phyloP scores from a whole-genome alignment of 2,797 vertebrate species.

The Sebastes vulpes region DNA sequence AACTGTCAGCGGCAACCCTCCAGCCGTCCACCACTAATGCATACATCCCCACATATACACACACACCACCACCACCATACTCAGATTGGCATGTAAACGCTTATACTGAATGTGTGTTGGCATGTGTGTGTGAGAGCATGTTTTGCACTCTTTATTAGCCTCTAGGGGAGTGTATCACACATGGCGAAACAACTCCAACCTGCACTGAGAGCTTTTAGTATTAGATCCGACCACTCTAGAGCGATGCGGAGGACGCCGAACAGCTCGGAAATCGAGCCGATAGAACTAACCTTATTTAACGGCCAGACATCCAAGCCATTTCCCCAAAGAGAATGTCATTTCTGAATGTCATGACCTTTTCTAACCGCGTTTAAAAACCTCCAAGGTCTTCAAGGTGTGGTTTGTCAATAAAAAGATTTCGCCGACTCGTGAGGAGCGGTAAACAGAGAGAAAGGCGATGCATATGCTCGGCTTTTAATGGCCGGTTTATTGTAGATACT shows the following conservation, averaged over 20 bases:
- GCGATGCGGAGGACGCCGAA: constrained; percentile 38
- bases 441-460: constrained; percentile 32
- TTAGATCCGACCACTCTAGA: constrained; percentile 31
- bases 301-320: constrained; percentile 68
- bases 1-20: constrained; percentile 43
- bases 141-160: constrained; percentile 33
- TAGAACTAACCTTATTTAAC: constrained; percentile 78
- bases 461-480: constrained; percentile 48
- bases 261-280: constrained; percentile 64
- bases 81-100: neutral
- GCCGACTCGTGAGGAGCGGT: constrained; percentile 43
- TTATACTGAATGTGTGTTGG: constrained; percentile 4
- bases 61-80: neutral
- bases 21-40: constrained; percentile 41
- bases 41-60: constrained; percentile 8
- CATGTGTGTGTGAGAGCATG: constrained; percentile 6
- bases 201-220: constrained; percentile 26
- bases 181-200: constrained; percentile 22
- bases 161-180: constrained; percentile 14
- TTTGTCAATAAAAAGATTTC: constrained; percentile 77
- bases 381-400: constrained; percentile 78
- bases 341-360: constrained; percentile 86
- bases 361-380: constrained; percentile 76
- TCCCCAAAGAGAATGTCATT: constrained; percentile 82
- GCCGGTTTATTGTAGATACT: constrained; percentile 27